Conservation (phyloP, 2,113 vertebrate genomes). For the Perognathus longimembris region DNA sequence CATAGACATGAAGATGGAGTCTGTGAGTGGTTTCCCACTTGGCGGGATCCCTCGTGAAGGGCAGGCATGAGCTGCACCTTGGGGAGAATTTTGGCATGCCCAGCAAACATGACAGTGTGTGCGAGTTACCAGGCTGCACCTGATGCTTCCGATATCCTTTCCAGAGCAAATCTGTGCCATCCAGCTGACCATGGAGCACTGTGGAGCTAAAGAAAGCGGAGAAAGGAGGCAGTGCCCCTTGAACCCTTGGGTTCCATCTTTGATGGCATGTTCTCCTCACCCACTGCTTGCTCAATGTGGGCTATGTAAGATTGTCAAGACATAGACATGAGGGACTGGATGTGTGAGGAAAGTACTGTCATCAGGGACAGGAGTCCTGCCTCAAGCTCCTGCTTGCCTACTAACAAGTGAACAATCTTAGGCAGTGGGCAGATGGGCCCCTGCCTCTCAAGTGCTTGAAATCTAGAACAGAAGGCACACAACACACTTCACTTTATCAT, state of each 20-base stretch:
- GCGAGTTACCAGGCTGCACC: too few species aligned
- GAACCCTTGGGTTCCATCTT: not conserved
- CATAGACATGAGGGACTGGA: not conserved
- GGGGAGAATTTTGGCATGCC: not conserved
- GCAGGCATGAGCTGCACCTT: not conserved
- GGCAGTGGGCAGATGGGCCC: conserved; percentile 49
- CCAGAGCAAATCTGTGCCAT: not conserved
- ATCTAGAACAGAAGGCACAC: conserved; percentile 59
- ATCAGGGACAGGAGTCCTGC: not conserved
- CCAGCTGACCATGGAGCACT: not conserved
- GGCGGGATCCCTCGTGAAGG: not conserved
- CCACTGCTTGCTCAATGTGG: not conserved
- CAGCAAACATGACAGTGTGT: not conserved
- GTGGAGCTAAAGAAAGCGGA: not conserved
- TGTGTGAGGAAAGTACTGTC: not conserved
- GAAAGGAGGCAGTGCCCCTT: not conserved
- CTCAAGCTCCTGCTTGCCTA: not conserved
- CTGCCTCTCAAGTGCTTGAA: conserved; percentile 42
- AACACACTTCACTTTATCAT: conserved; percentile 63
- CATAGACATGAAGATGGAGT: not conserved
- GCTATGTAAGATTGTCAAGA: not conserved
- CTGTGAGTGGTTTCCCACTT: not conserved
- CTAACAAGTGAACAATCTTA: not conserved
- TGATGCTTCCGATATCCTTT: not conserved
- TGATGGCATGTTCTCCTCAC: not conserved